Conservation (phyloP, 2,113 vertebrate species). For the Gopherus flavomarginatus region DNA sequence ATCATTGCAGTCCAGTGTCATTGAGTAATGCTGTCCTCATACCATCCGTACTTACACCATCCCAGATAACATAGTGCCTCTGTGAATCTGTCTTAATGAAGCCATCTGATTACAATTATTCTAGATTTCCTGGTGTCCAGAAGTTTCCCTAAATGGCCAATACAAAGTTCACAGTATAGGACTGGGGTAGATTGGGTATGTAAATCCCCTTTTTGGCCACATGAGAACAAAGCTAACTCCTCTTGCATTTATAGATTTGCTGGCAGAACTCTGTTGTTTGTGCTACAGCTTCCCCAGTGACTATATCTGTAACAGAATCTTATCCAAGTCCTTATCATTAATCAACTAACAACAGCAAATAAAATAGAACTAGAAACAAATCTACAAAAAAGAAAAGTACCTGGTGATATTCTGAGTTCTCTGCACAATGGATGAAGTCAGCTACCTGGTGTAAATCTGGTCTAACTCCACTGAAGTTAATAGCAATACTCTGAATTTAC, state of each 20-base stretch:
- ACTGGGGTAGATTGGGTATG: background rate
- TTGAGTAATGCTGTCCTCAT: background rate
- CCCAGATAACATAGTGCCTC: background rate
- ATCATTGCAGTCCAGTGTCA: background rate
- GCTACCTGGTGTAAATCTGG: background rate
- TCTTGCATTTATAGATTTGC: background rate
- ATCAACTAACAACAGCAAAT: slow-evolving; percentile 11
- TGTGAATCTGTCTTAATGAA: background rate
- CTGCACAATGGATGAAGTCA: background rate
- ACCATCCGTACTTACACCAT: background rate
- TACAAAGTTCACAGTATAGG: background rate
- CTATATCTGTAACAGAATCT: background rate
- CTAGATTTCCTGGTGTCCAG: background rate
- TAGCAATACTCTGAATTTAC: background rate
- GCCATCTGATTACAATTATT: background rate
- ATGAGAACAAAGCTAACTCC: background rate
- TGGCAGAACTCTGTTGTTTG: background rate
- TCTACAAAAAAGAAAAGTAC: background rate
- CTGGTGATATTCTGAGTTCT: background rate
- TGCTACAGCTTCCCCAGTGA: background rate
- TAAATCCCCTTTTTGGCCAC: background rate
- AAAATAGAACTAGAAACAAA: background rate
- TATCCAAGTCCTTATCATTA: background rate
- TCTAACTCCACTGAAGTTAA: background rate
- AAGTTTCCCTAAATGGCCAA: background rate